A percentile compares a stretch with the other conserved stretches of the same genome.
phyloP scores from a whole-genome alignment of 1,140 invertebrate genomes.

The Coptotermes formosanus region DNA sequence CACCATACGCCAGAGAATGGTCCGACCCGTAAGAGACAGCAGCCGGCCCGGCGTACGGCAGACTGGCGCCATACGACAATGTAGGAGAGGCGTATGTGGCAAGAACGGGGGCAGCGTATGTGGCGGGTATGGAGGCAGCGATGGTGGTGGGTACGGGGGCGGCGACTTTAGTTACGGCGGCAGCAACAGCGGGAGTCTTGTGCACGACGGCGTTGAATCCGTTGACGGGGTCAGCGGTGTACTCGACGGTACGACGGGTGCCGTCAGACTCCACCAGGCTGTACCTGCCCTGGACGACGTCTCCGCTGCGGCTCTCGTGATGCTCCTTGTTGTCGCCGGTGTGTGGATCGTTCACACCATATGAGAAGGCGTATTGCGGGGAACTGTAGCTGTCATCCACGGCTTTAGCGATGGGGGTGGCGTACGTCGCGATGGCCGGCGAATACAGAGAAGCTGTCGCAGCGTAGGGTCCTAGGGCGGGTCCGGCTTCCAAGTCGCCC shows the following conservation, averaged over 20 bases:
- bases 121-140: conserved; percentile 28
- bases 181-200: conserved; percentile 43
- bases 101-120: conserved; percentile 32
- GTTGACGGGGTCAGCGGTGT: conserved; percentile 47
- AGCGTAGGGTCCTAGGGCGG: conserved; percentile 35
- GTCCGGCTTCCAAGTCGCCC: conserved; percentile 29
- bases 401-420: conserved; percentile 33
- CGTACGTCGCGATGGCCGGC: conserved; percentile 38
- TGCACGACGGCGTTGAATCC: conserved; percentile 39
- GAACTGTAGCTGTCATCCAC: conserved; percentile 37
- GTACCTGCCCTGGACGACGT: conserved; percentile 39
- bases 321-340: conserved; percentile 67
- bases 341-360: conserved; percentile 61
- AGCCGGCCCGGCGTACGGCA: background rate
- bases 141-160: conserved; percentile 32
- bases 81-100: conserved; percentile 22
- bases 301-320: conserved; percentile 61
- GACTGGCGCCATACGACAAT: background rate
- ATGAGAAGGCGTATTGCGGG: conserved; percentile 52
- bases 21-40: background rate
- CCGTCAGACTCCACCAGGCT: conserved; percentile 44
- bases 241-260: conserved; percentile 47
- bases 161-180: conserved; percentile 34
- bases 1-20: no score
- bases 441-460: conserved; percentile 40